phyloP scores from a whole-genome alignment of 2,113 vertebrate genomes.

The Nycticebus coucang region DNA sequence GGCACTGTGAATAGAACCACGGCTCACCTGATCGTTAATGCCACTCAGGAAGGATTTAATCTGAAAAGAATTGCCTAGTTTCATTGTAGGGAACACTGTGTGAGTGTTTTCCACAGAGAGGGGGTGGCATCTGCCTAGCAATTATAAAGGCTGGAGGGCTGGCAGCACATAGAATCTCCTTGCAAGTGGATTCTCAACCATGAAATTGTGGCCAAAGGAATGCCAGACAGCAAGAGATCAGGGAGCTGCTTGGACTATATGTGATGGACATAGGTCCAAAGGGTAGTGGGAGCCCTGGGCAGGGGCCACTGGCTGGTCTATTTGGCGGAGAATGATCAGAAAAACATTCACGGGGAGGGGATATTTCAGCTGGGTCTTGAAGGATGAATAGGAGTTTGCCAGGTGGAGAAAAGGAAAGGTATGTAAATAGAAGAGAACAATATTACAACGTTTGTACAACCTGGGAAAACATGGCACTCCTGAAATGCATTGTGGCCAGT shows the following conservation, averaged over 20 bases:
- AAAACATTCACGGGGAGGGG: neutral
- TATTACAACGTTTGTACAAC: neutral
- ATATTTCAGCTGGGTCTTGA: conserved; percentile 8
- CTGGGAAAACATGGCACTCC: neutral
- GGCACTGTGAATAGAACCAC: neutral
- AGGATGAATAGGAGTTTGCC: neutral
- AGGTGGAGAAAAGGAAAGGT: neutral
- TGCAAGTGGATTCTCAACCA: neutral
- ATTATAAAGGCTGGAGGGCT: neutral
- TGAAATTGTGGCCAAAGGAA: neutral
- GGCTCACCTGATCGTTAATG: conserved; percentile 16
- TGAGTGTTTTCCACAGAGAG: conserved; percentile 7
- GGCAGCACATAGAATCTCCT: neutral
- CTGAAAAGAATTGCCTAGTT: conserved; percentile 54
- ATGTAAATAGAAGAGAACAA: neutral
- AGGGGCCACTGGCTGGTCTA: neutral
- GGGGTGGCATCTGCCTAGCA: conserved; percentile 22
- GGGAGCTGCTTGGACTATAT: neutral
- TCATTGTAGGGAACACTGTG: neutral
- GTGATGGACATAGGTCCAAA: neutral
- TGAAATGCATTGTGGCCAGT: neutral
- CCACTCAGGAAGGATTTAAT: neutral
- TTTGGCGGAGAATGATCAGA: neutral
- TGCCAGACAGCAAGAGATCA: neutral
- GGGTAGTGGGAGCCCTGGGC: neutral